Base-by-base conservation (phyloP, 2,888 invertebrate genomes). In the Tridacna crocea region DNA sequence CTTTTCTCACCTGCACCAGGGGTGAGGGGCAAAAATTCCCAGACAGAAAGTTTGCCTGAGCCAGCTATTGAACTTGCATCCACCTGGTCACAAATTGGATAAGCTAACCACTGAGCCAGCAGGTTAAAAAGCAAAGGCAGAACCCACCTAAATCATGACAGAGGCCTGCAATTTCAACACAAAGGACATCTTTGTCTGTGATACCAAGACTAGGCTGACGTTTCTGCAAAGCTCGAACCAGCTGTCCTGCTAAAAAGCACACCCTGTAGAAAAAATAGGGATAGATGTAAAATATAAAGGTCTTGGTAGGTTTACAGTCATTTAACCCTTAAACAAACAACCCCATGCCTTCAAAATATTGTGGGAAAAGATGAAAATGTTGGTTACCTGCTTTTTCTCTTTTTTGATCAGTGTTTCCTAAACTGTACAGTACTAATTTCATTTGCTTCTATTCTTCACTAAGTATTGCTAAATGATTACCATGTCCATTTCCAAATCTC, bases 101-200 rank as follows among this genome's bases (percentile, higher is more conserved):
- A n/a, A n/a, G n/a, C n/a, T n/a, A n/a, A n/a, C 17, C 17, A 51
- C 13, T 13, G 17, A 51, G 11, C 17, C 17, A 11, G 17, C 13
- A 51, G 17, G 17, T 51, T 17, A 51, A 51, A 13, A 51, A 51
- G 11, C 17, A 13, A 36, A 55, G 17, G 17, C 17, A 6, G 10
- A 17, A 26, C 79, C 77, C 85, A 94, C 96, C 96, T 19, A 96
- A 90, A 90, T 97, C 96, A 93, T 97, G 96, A 77, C 96, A 95
- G 0, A 96, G 94, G 0, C 96, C 96, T 61, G 96, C 96, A 55
- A 96, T 95, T 92, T 95, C 92, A 17, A 96, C 95, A 91, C 96
- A 95, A n/a, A 96, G 88, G 36, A 95, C 91, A 85, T 96, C 96
- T 60, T 89, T 87, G 4, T 94, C 92, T 1, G 94, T 94, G 68